These are phyloP conservation scores for Macrotus californicus DNA, from an alignment of 2,113 vertebrate species.

Conservation along the genomic window DNA sequence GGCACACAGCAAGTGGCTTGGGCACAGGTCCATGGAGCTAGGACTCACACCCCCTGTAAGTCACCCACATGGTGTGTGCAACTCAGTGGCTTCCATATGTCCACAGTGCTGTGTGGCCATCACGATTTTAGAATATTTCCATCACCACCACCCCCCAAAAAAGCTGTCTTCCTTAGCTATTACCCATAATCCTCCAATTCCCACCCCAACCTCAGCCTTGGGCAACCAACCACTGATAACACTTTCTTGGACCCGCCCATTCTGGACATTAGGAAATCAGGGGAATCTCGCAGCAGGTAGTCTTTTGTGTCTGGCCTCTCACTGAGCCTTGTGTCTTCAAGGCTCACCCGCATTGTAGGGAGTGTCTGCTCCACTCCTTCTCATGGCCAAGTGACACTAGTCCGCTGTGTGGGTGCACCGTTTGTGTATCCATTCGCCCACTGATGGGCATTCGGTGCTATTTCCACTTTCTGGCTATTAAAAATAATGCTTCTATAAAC, in stretches of 20 bases:
- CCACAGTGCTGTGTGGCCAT: not conserved
- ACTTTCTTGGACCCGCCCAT: not conserved
- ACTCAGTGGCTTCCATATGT: not conserved
- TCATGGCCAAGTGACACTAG: not conserved
- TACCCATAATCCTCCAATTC: not conserved
- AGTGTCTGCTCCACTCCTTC: not conserved
- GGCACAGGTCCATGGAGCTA: not conserved
- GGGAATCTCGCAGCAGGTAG: accelerated
- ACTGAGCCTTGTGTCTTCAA: not conserved
- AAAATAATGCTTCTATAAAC: not conserved
- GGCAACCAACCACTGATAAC: not conserved
- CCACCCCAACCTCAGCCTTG: not conserved
- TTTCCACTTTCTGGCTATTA: not conserved
- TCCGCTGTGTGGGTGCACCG: too few relatives aligned
- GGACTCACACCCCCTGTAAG: not conserved
- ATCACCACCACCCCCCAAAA: not conserved
- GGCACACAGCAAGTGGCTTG: not conserved
- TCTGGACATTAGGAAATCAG: not conserved
- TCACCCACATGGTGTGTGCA: too few relatives aligned
- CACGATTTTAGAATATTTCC: not conserved
- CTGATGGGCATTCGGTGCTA: too few relatives aligned
- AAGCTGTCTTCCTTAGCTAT: not conserved
- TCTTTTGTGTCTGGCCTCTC: not conserved
- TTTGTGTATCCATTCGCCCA: too few relatives aligned
- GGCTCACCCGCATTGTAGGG: accelerated